Evolutionary conservation across 2,797 vertebrate species (phyloP), one percentile per base, ranked within the genome.

Genomic region (Coregonus sp.): DNA sequence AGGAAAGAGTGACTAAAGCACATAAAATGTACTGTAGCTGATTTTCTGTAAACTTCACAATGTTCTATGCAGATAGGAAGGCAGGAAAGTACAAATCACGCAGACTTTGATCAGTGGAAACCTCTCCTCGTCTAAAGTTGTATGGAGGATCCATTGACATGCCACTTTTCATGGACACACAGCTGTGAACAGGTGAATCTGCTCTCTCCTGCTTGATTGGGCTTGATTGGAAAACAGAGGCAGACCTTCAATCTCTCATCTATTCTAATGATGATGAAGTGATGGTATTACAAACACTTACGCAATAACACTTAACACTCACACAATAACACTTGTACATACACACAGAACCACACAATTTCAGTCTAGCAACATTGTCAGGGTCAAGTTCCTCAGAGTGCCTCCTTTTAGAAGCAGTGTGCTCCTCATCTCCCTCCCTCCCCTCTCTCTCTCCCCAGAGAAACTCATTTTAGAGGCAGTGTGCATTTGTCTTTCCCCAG

Each of bases 121-220:
- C 20, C 16, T 12, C 54, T 20, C 31, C 35, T 11, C 31, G 40
- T 47, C 9, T 59, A 4, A 73, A 73, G 25, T 40, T 14, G 51
- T 11, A 3, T 61, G 72, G 72, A 61, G 3, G 52, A 73, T 33
- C 72, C 31, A 73, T 73, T 73, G 72, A 59, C 51, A 73, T 47
- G 40, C 9, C 40, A 47, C 40, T 47, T 47, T 47, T 47, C 40
- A 47, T 47, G 9, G 40, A 47, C 50, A 35, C 51, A 73, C 6
- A 73, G 71, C 52, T 73, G 72, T 14, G 31, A 31, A 35, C 25
- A 73, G 72, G 47, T 51, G 51, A 73, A 7, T 14, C 37, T 20
- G 59, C 6, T 29, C 33, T 51, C 37, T 67, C 7, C 20, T 6
- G 4, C 4, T 18, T 59, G 20, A 37, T 33, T 18, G 20, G 14